Evolutionary conservation across 2,113 vertebrate genomes (phyloP).

Genomic region (Solenodon paradoxus): DNA sequence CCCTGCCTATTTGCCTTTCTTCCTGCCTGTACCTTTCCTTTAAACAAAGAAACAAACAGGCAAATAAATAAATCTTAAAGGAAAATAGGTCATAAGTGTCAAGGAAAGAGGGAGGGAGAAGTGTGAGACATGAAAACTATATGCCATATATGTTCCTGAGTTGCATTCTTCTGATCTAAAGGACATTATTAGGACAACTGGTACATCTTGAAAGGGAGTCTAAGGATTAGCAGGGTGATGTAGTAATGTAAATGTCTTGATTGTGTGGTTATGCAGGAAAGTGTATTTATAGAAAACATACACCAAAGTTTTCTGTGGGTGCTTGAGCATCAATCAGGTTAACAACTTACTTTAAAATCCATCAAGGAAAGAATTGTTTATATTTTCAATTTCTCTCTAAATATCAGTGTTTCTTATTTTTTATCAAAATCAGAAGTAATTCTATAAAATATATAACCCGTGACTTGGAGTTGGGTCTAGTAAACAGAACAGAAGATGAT

Average conservation of each 20-base stretch:
- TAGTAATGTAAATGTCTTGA: background rate
- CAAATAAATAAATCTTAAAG: too few relatives aligned
- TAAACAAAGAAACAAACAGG: too few relatives aligned
- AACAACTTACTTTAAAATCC: background rate
- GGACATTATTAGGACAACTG: background rate
- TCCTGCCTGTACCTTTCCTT: too few relatives aligned
- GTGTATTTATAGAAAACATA: background rate
- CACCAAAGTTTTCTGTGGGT: background rate
- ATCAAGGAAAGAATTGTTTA: background rate
- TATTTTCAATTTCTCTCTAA: background rate
- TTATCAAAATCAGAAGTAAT: background rate
- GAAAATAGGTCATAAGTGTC: background rate
- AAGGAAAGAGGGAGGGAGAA: background rate
- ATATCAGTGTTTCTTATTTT: background rate
- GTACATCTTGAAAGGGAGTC: background rate
- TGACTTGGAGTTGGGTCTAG: background rate
- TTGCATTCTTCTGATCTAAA: background rate
- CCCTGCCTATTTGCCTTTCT: too few relatives aligned
- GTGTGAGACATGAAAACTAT: background rate
- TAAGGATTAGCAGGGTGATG: background rate
- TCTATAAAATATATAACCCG: background rate
- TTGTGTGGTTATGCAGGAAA: background rate
- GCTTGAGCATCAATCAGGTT: background rate
- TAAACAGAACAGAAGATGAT: background rate
- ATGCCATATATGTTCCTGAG: background rate